Conservation (phyloP, 2,888 invertebrate species). For the Eristalis intricaria region DNA sequence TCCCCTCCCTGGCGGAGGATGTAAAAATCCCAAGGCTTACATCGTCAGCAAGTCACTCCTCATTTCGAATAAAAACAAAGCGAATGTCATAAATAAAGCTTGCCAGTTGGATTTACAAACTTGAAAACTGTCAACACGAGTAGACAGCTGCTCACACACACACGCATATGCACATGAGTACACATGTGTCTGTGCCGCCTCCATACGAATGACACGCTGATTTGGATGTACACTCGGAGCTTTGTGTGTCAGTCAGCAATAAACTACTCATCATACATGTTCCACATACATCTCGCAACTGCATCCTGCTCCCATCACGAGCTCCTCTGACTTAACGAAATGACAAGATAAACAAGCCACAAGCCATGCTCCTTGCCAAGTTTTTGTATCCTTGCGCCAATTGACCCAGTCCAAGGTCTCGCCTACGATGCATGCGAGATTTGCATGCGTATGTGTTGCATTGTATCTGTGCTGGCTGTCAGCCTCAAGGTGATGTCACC, state of each 20-base stretch:
- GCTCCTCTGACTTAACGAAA: background rate
- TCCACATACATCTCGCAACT: background rate
- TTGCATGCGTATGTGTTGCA: background rate
- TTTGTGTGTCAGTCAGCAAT: background rate
- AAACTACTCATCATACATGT: background rate
- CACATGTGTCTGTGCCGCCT: background rate
- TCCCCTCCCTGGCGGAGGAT: background rate
- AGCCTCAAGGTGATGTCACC: background rate
- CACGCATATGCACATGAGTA: background rate
- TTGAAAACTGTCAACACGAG: background rate
- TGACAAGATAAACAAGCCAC: background rate
- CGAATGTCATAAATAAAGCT: background rate
- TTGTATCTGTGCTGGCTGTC: background rate
- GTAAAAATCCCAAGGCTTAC: background rate
- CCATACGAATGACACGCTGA: background rate
- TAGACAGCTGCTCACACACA: background rate
- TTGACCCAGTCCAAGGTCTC: conserved; percentile 1
- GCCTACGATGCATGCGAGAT: background rate
- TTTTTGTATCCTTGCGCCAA: background rate
- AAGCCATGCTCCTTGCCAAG: background rate
- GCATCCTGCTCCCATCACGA: background rate
- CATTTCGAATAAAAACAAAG: background rate
- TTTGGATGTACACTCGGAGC: background rate
- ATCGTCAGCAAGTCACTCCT: background rate
- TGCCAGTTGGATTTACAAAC: background rate